Percentiles rank a stretch among this genome's conserved stretches.
Evolutionary conservation across 2,888 invertebrate species (phyloP).

Genomic region (Smittia sp.): DNA sequence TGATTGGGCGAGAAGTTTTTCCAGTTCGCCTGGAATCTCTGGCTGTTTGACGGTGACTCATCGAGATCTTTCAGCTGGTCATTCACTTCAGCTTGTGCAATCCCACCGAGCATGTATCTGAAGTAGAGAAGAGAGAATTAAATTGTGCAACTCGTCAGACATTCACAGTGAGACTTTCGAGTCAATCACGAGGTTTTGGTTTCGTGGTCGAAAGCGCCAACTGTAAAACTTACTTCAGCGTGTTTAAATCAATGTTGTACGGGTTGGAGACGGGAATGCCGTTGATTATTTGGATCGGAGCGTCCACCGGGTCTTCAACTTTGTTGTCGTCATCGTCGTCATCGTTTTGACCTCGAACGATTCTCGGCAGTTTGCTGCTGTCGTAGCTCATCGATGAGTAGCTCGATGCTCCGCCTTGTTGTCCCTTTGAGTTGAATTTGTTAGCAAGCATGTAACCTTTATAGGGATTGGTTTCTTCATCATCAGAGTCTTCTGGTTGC

Average conservation of each 20-base stretch:
- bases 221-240: constrained; percentile 36
- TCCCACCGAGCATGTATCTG: constrained; percentile 42
- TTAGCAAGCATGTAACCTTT: not conserved
- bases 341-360: constrained; percentile 32
- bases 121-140: not conserved
- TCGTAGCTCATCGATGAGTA: constrained; percentile 41
- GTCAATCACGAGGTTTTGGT: no score
- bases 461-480: constrained; percentile 46
- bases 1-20: not conserved
- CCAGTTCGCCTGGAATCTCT: constrained; percentile 11
- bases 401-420: constrained; percentile 2
- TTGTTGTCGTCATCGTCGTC: constrained; percentile 30
- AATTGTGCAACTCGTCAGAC: no score
- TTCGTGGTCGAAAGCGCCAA: no score
- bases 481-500: constrained; percentile 44
- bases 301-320: constrained; percentile 13
- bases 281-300: constrained; percentile 51
- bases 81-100: constrained; percentile 41
- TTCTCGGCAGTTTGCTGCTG: constrained; percentile 20
- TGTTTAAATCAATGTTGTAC: constrained; percentile 56
- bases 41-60: not conserved
- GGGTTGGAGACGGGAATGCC: constrained; percentile 58
- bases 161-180: no score
- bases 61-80: constrained; percentile 36
- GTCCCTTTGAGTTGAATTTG: constrained; percentile 18